Conservation (phyloP, 2,888 invertebrate species). For the Ichneumoninae sp. region DNA sequence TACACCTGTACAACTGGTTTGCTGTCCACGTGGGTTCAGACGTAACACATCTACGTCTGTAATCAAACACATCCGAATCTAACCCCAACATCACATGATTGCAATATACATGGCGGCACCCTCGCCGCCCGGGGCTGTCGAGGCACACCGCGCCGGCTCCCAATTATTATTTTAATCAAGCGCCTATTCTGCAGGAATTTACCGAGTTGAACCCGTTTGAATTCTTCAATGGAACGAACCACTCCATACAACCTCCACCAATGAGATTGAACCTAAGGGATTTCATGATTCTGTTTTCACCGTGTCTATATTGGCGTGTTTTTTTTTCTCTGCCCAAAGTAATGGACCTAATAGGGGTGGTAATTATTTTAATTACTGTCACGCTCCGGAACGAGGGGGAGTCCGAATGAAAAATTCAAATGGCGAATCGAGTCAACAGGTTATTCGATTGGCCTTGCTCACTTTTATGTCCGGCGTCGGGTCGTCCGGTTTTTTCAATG, state of each 20-base stretch:
- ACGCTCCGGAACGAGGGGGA: background rate
- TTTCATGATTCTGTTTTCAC: slow-evolving; percentile 34
- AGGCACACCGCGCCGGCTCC: slow-evolving; percentile 38
- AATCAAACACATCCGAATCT: slow-evolving; percentile 18
- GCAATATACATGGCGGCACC: background rate
- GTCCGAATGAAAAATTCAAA: slow-evolving; percentile 49
- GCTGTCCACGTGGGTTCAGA: background rate
- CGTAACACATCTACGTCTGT: background rate
- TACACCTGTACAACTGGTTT: background rate
- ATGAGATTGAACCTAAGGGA: slow-evolving; percentile 15
- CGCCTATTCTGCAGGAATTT: slow-evolving; percentile 64
- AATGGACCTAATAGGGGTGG: slow-evolving; percentile 49
- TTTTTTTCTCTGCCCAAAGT: slow-evolving; percentile 20
- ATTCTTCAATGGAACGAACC: slow-evolving; percentile 63
- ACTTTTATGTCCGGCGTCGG: background rate
- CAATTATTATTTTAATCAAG: slow-evolving; percentile 70
- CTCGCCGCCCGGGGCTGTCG: slow-evolving; percentile 32
- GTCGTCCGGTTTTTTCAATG: slow-evolving; percentile 9
- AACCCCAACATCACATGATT: slow-evolving; percentile 28
- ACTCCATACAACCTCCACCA: background rate
- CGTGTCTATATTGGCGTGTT: background rate
- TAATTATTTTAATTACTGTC: slow-evolving; percentile 51
- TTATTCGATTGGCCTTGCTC: slow-evolving; percentile 32
- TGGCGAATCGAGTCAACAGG: slow-evolving; percentile 45
- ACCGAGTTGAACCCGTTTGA: slow-evolving; percentile 39